Base-by-base conservation (phyloP, 2,888 invertebrate species). In the Leptothorax acervorum region DNA sequence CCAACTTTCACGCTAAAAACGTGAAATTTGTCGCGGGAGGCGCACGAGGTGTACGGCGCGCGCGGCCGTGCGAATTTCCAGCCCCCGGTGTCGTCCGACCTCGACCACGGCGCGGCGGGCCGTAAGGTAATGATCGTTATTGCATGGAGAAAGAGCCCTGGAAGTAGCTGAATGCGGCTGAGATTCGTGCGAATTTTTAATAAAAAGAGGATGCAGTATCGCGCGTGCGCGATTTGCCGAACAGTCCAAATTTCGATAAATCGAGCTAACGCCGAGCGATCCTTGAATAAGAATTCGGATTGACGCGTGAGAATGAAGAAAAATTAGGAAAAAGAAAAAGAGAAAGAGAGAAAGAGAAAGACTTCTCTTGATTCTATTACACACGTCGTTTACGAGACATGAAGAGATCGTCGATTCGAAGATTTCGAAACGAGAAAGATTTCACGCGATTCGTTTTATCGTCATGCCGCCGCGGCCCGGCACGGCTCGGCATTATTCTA, bases 11-110 rank as follows among this genome's bases (percentile, higher is more conserved):
- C 48, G 66, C 31, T 45, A 68, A 68, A 68, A 68, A 68, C 28
- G 48, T 18, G 66, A 68, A 68, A 68, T 48, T 68, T 48, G 66
- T 31, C 31, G 48, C 66, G 45, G 28, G 3, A 51, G 35, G 23
- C 35, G 23, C 63, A 39, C 48, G n/a, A 66, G 31, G 18, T 23
- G 18, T 23, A 23, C 23, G 35, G 23, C 35, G 23, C 63, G 23
- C 48, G n/a, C 48, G 31, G 18, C 23, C 18, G 12, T 23, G 53
- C 42, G 12, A 39, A 62, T 3, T 15, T 15, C 23, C 23, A 23
- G 12, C 45, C 15, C 48, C 35, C 35, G 23, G 35, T 31, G 2
- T 48, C 48, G 15, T 51, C 31, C 18, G 18, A 11, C 9, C n/a
- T 31, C 39, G 28, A 39, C 28, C 9, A 9, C 39, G 39, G n/a